Base-by-base conservation (phyloP, 2,113 vertebrate genomes). In the Leptosomus discolor region DNA sequence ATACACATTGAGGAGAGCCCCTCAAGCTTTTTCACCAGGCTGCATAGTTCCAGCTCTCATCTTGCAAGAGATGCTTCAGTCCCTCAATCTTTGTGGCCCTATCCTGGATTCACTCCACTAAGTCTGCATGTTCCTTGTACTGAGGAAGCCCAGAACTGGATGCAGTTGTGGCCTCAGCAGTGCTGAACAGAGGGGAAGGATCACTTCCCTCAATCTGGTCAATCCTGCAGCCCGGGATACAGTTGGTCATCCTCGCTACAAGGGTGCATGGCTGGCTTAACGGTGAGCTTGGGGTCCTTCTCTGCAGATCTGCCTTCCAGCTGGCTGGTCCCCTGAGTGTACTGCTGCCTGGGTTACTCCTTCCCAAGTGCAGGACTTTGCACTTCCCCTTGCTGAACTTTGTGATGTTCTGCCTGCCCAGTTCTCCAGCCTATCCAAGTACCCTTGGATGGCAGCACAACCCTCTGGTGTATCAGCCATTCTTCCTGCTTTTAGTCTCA, bases 201-300 rank as follows among this genome's bases (percentile, higher is more conserved):
- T 77, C 21, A 29, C 21, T 46, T 87, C 9, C 41, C 61, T 63
- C 5, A 8, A 18, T 10, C 30, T 18, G 12, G 22, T 5, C 3
- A 3, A n/a, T 67, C 26, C 41, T 48, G 30, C 27, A 77, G 70
- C 16, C 30, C 41, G 30, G 21, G 50, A 64, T n/a, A 23, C 48
- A 30, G 12, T n/a, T n/a, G 20, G 24, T 26, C 0, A 1, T 41
- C 45, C 43, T 69, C 1, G 2, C 61, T 56, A 41, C 36, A 56
- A 27, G 34, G 22, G 14, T 34, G 29, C 14, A 18, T 3, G 2
- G 16, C 39, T 79, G 34, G 32, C 15, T 75, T 36, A 56, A n/a
- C 4, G 16, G 56, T 45, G 67, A 92, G 22, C 30, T 60, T 61
- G 48, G 60, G 12, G 39, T 79, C 54, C 22, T 85, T 71, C 79